These are phyloP conservation scores for Lepilemur septentrionalis DNA, from an alignment of 2,797 vertebrate genomes.

Conservation along the genomic window DNA sequence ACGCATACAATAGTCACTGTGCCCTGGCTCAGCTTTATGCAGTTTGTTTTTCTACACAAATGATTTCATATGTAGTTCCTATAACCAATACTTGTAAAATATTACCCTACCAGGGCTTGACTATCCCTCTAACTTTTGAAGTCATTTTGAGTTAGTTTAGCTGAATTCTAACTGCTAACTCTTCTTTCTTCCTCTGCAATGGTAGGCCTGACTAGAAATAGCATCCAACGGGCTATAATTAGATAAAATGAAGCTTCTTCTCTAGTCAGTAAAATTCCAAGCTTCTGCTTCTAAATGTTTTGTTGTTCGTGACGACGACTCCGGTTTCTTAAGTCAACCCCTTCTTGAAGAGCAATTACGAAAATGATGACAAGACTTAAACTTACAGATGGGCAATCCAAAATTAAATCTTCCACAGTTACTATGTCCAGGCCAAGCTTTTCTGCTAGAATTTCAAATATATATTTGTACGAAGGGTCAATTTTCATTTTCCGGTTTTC, in stretches of 20 bases:
- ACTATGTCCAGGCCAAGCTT: slow-evolving; percentile 80
- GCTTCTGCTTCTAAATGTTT: neutral
- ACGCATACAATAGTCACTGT: neutral
- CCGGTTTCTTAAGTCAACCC: neutral
- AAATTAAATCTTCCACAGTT: slow-evolving; percentile 87
- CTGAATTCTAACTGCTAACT: neutral
- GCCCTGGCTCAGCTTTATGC: neutral
- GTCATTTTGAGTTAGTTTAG: neutral
- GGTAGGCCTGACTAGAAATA: neutral
- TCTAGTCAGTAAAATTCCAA: neutral
- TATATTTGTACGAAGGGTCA: slow-evolving; percentile 86
- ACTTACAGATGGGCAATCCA: slow-evolving; percentile 89
- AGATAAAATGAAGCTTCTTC: neutral
- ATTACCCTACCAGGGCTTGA: neutral
- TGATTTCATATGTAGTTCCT: neutral
- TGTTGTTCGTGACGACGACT: neutral
- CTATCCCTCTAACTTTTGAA: neutral
- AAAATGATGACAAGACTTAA: slow-evolving; percentile 41
- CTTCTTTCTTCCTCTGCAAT: neutral
- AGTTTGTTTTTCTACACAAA: neutral
- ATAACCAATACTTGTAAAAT: neutral
- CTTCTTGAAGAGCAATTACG: neutral
- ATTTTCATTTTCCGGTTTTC: slow-evolving; percentile 84
- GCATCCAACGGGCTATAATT: neutral
- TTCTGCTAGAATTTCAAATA: slow-evolving; percentile 86